Base-by-base conservation (phyloP, 64 coral and sea anemone species). In the Cladopsammia gracilis region DNA sequence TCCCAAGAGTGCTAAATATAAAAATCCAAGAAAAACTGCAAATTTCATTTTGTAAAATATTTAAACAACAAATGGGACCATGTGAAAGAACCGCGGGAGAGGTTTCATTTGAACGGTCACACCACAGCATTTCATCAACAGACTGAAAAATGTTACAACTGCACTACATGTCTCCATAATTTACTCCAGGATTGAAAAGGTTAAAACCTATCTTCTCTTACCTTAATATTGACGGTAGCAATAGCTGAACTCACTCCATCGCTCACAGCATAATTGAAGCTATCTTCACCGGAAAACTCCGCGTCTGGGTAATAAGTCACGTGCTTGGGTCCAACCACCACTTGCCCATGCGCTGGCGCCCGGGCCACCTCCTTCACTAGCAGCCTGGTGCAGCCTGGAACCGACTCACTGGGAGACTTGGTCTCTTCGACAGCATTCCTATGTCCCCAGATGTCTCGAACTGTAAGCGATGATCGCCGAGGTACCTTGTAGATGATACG, bases 281-380 rank as follows among this genome's bases (percentile, higher is more conserved):
- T 94, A 76, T 99, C 98, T 57, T 94, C 92, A 42, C 98, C 98
- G 7, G 48, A 57, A 66, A 99, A 99, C 16, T 74, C 98, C 46
- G 91, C 67, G 10, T 93, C 85, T 19, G 98, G 98, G 34, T 99
- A 99, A 45, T 99, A 99, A 10, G 84, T 91, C 78, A 99, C 98
- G 92, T 99, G 94, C 50, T 96, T 99, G 3, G 95, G 82, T 20
- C 95, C 88, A 69, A 93, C 78, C 51, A 80, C 73, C 69, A 96
- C 88, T 24, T 96, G 94, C 9, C 98, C 98, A 58, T 99, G 88
- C 45, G 48, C 80, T 73, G 98, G 98, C 20, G 62, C 61, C 23
- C 95, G 73, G 15, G 80, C 72, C 50, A 99, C 84, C 62, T 91
- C 95, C 51, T 93, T 99, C 57, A 99, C 91, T 52, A 94, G 75